phyloP scores from a whole-genome alignment of 2,797 vertebrate species.

The Rhinogobio ventralis region DNA sequence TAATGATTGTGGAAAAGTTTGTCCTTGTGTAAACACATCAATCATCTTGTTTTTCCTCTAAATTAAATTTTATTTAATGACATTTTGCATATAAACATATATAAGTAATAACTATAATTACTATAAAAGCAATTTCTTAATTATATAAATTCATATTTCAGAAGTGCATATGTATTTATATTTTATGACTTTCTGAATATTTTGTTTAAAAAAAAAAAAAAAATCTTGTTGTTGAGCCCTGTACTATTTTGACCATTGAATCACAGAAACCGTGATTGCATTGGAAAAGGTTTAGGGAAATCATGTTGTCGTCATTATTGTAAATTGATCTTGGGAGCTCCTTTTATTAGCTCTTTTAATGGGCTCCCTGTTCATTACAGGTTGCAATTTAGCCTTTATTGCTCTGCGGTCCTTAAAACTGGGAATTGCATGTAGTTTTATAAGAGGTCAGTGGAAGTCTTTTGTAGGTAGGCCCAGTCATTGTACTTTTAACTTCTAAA shows the following conservation, averaged over 20 bases:
- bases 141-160: not conserved
- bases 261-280: not conserved
- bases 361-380: conserved; percentile 35
- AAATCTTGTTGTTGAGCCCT: not conserved
- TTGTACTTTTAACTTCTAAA: conserved; percentile 37
- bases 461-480: conserved; percentile 27
- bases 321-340: conserved; percentile 22
- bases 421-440: conserved; percentile 39
- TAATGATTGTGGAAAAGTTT: not conserved
- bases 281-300: conserved; percentile 10
- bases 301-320: conserved; percentile 19
- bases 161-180: not conserved
- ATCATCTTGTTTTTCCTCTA: not conserved
- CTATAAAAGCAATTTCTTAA: not conserved
- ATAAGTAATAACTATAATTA: not conserved
- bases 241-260: not conserved
- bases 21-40: not conserved
- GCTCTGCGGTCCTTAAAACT: conserved; percentile 7
- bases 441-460: conserved; percentile 48
- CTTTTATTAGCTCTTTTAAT: conserved; percentile 36
- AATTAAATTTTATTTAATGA: too few relatives aligned
- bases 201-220: not conserved
- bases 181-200: not conserved
- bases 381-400: conserved; percentile 19
- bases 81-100: not conserved